Conservation (phyloP, 2,888 invertebrate species). For the Drosophila histrio region DNA sequence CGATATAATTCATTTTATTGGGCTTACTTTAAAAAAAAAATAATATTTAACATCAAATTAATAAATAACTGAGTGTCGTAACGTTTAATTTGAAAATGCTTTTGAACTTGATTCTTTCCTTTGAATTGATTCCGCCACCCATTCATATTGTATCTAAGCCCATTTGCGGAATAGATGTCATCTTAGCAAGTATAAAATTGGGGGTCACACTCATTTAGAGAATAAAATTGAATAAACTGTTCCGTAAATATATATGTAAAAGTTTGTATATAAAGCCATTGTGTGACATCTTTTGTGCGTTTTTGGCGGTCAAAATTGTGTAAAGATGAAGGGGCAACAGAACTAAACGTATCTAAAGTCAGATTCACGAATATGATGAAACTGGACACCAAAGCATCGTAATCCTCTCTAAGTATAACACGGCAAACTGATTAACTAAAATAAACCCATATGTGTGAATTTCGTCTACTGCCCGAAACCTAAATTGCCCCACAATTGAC, state of each 20-base stretch:
- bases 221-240: conserved; percentile 13
- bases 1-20: too few species aligned
- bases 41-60: too few species aligned
- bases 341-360: conserved; percentile 31
- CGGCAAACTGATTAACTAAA: conserved; percentile 58
- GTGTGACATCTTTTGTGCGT: not conserved
- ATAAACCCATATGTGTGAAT: conserved; percentile 41
- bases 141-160: too few species aligned
- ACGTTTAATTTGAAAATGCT: not conserved
- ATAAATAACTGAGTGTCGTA: too few species aligned
- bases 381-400: conserved; percentile 46
- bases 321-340: conserved; percentile 16
- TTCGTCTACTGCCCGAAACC: conserved; percentile 51
- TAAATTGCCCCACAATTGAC: conserved; percentile 75
- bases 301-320: conserved; percentile 39
- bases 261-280: not conserved
- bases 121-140: not conserved
- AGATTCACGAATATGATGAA: conserved; percentile 27
- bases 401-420: conserved; percentile 41
- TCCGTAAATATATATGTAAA: conserved; percentile 5
- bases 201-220: conserved; percentile 3
- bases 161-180: not conserved
- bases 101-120: conserved; percentile 1
- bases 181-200: not conserved
- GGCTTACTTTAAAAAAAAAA: too few species aligned